phyloP scores from a whole-genome alignment of 2,113 vertebrate genomes.

The Rhynchopsitta pachyrhyncha region DNA sequence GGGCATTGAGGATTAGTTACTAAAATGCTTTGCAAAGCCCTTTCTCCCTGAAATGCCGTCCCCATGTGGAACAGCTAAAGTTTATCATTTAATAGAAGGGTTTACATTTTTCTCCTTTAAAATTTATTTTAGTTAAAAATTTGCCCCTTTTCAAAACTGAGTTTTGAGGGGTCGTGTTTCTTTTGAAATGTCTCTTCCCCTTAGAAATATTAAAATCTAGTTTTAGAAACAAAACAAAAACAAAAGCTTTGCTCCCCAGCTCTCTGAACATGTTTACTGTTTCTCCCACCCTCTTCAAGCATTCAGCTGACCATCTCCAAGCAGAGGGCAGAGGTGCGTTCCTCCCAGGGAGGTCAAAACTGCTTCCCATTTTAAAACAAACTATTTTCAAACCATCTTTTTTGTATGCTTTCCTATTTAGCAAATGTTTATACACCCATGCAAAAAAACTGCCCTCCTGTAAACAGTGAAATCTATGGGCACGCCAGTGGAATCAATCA shows the following conservation, averaged over 20 bases:
- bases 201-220: not conserved
- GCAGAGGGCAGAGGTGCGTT: slow-evolving; percentile 14
- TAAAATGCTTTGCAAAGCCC: not conserved
- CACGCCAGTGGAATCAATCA: not conserved
- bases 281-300: not conserved
- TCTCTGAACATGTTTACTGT: not conserved
- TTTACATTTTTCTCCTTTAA: not conserved
- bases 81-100: not conserved
- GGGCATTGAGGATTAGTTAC: not conserved
- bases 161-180: not conserved
- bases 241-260: not conserved
- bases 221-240: slow-evolving; percentile 15
- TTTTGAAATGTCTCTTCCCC: not conserved
- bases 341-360: not conserved
- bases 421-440: not conserved
- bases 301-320: not conserved
- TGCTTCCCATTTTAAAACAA: not conserved
- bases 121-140: slow-evolving; percentile 12
- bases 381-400: not conserved
- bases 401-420: not conserved
- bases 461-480: not conserved
- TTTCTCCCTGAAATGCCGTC: not conserved
- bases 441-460: not conserved
- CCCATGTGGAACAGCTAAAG: not conserved
- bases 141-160: not conserved